Evolutionary conservation across 1,140 invertebrate species (phyloP).

Genomic region (Cydia splendana): DNA sequence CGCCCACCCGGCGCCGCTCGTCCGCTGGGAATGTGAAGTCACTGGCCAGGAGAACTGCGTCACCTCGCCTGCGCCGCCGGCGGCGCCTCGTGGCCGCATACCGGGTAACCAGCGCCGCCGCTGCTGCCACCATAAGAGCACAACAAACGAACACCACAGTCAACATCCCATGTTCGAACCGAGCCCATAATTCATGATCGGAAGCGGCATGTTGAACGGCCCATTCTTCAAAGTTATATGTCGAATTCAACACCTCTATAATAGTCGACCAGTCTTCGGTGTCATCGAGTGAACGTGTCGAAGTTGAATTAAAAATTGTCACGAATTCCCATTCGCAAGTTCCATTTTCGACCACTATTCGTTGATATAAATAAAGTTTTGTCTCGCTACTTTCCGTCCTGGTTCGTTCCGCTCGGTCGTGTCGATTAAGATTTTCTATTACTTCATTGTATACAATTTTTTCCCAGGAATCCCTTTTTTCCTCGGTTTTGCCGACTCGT

Average conservation of each 20-base stretch:
- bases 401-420: slow-evolving; percentile 37
- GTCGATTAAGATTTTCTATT: slow-evolving; percentile 38
- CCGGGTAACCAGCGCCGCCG: slow-evolving; percentile 38
- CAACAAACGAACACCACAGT: slow-evolving; percentile 29
- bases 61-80: slow-evolving; percentile 34
- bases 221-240: slow-evolving; percentile 36
- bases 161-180: slow-evolving; percentile 2
- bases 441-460: slow-evolving; percentile 45
- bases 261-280: slow-evolving; percentile 44
- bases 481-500: neutral
- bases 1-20: slow-evolving; percentile 81
- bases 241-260: slow-evolving; percentile 39
- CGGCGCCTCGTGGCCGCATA: slow-evolving; percentile 41
- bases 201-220: slow-evolving; percentile 31
- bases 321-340: slow-evolving; percentile 40
- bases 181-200: slow-evolving; percentile 23
- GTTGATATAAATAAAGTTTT: slow-evolving; percentile 48
- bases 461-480: slow-evolving; percentile 1
- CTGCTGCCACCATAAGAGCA: slow-evolving; percentile 36
- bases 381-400: slow-evolving; percentile 33
- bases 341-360: neutral
- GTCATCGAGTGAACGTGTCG: slow-evolving; percentile 40
- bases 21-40: slow-evolving; percentile 64
- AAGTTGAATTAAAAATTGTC: slow-evolving; percentile 40
- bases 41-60: slow-evolving; percentile 47